phyloP scores from a whole-genome alignment of 1,140 invertebrate species.

The Mya arenaria region DNA sequence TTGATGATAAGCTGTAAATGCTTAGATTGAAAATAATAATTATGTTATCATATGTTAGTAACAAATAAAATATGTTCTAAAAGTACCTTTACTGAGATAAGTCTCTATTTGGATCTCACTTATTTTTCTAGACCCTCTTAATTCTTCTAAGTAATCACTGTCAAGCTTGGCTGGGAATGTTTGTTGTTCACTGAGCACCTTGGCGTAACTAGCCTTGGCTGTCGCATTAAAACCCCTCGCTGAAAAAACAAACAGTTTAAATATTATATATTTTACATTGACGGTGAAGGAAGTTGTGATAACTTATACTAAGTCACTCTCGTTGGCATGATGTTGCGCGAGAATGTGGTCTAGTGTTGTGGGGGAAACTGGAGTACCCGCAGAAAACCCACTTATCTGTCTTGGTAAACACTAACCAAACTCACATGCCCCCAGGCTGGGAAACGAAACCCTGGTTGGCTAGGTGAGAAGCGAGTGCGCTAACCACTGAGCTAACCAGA shows the following conservation, averaged over 20 bases:
- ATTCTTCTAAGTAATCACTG: not conserved
- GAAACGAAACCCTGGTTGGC: too few relatives aligned
- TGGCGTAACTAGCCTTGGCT: conserved; percentile 30
- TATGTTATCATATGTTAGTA: not conserved
- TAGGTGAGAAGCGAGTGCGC: too few relatives aligned
- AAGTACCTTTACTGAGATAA: conserved; percentile 32
- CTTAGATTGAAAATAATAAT: not conserved
- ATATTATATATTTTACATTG: not conserved
- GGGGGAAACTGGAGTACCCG: not conserved
- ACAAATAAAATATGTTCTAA: not conserved
- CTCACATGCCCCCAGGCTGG: not conserved
- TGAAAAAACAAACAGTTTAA: not conserved
- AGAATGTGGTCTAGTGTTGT: not conserved
- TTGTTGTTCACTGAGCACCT: conserved; percentile 7
- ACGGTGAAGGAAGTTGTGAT: not conserved
- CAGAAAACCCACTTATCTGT: not conserved
- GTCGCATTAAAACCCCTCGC: conserved; percentile 1
- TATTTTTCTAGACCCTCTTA: conserved; percentile 8
- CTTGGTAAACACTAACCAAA: not conserved
- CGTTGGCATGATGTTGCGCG: not conserved
- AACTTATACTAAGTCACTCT: not conserved
- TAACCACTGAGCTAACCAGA: too few relatives aligned
- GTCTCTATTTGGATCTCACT: conserved; percentile 33
- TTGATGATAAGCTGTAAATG: too few relatives aligned
- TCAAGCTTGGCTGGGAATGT: conserved; percentile 1